Evolutionary conservation across 2,797 vertebrate species (phyloP), one percentile per base, ranked within the genome.

Genomic region (Sylvia borin): DNA sequence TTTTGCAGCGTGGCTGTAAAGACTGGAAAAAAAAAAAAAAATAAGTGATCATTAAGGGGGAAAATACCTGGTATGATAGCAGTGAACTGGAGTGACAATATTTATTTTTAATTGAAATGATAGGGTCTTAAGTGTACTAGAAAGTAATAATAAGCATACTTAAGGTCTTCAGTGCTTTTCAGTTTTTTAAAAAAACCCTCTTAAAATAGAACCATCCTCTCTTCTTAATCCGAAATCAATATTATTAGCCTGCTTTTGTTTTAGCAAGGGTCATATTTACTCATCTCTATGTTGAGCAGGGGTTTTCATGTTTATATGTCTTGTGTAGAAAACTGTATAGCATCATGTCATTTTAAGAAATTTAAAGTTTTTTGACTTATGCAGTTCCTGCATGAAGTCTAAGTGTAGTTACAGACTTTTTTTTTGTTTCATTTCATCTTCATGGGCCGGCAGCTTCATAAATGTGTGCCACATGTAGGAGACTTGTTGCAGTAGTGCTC

Each of bases 1-100:
- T 98, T 97, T 97, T 95, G 92, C 85, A 81, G 67, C 64, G 62
- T 4, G 29, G 70, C 74, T 47, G 40, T 95, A 90, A 96, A 93
- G 83, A 14, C 13, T 29, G 26, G 10, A 11, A 88, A 74, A 45
- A 9, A 58, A 64, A 9, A 58, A 74, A 79, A 83, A 88, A 45
- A 3, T 38, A 26, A 86, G 51, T 50, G 43, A 51, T 62, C 3
- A 1, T 43, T 9, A 3, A 5, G 25, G 67, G 47, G 31, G 50
- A 51, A 95, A 95, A 92, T 80, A 92, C 58, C 32, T 60, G 40
- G 50, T 77, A 66, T 95, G 94, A 92, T 72, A 87, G 34, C 65
- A 97, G 72, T 78, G 50, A 95, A 77, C 60, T 90, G 79, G 76
- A 94, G 57, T 85, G 85, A 60, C 38, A 65, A 18, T 92, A 64